These are phyloP conservation scores for Nymphalis c-album DNA, from an alignment of 2,888 invertebrate genomes.

Conservation along the genomic window DNA sequence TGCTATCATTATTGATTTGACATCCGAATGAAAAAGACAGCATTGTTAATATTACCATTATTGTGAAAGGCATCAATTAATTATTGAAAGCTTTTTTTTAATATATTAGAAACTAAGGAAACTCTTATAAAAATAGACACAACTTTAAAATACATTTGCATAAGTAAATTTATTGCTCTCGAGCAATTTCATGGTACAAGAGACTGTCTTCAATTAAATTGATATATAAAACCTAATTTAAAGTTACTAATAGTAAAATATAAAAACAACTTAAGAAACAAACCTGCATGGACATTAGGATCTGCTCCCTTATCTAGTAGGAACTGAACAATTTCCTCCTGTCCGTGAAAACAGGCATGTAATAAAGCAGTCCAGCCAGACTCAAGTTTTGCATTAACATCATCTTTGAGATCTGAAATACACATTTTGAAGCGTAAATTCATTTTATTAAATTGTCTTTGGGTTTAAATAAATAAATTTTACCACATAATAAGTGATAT, in stretches of 20 bases:
- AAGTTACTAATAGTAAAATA: neutral
- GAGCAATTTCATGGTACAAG: neutral
- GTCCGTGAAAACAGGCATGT: conserved; percentile 82
- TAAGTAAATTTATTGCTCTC: no score
- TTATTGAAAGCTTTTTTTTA: no score
- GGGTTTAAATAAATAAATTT: neutral
- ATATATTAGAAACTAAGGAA: no score
- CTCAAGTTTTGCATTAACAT: conserved; percentile 66
- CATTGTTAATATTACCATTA: no score
- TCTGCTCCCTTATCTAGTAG: conserved; percentile 81
- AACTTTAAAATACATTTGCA: no score
- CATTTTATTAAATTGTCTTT: neutral
- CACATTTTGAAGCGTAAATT: neutral
- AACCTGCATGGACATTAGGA: conserved; percentile 77
- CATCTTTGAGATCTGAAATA: conserved; percentile 58
- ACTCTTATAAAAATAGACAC: no score
- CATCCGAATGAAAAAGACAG: no score
- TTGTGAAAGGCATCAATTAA: no score
- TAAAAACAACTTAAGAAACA: conserved; percentile 13
- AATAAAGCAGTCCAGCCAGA: conserved; percentile 83
- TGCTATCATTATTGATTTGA: no score
- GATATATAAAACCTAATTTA: no score
- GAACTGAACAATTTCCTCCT: conserved; percentile 73
- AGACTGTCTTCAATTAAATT: no score
- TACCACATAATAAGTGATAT: no score